Evolutionary conservation across 2,113 vertebrate genomes (phyloP).

Genomic region (Osmerus eperlanus): DNA sequence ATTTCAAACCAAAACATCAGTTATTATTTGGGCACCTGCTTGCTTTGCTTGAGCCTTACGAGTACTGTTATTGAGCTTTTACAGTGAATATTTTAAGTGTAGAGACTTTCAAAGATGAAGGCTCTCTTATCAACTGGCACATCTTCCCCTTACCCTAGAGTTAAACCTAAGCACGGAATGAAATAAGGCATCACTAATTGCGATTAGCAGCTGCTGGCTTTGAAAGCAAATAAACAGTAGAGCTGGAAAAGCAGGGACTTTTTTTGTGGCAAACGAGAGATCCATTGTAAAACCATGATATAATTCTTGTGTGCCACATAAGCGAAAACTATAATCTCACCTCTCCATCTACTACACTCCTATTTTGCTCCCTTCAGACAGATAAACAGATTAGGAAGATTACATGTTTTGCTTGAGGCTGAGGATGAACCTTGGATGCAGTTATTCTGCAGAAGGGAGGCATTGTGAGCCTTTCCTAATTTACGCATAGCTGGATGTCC

Average conservation of each 20-base stretch:
- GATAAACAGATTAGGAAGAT: conserved; percentile 5
- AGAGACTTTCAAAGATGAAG: conserved; percentile 35
- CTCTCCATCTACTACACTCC: conserved; percentile 2
- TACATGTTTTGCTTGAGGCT: neutral
- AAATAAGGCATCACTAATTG: conserved; percentile 40
- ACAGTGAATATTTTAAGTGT: conserved; percentile 15
- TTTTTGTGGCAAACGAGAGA: conserved; percentile 11
- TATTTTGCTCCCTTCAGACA: neutral
- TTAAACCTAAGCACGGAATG: conserved; percentile 41
- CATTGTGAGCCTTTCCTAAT: neutral
- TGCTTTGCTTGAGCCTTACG: conserved; percentile 41
- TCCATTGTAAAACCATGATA: conserved; percentile 3
- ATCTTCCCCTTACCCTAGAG: conserved; percentile 49
- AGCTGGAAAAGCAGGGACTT: conserved; percentile 22
- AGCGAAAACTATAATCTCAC: neutral
- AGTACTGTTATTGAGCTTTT: conserved; percentile 21
- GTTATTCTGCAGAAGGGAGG: neutral
- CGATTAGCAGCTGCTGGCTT: conserved; percentile 49
- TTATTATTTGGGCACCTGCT: conserved; percentile 35
- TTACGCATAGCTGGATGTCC: no score
- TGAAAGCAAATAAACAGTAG: conserved; percentile 2
- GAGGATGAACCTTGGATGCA: neutral
- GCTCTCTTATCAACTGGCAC: conserved; percentile 27
- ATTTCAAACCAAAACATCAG: conserved; percentile 41
- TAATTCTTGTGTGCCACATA: neutral